A percentile compares a stretch with the other conserved stretches of the same genome.
Conservation (phyloP, 2,797 vertebrate species). For the Lophotriccus pileatus region DNA sequence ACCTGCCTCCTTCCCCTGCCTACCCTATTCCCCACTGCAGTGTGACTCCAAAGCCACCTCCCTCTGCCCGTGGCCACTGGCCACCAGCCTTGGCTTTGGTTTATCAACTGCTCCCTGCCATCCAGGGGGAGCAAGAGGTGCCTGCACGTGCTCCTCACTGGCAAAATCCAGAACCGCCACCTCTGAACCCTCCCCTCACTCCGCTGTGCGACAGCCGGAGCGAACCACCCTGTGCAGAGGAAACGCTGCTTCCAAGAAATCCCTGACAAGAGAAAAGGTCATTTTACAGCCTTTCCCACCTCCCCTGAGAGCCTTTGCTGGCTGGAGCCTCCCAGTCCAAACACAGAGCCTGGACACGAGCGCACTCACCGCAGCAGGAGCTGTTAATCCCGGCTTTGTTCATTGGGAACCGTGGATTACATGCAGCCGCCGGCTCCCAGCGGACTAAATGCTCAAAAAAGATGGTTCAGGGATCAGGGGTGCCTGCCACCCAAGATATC, state of each 20-base stretch:
- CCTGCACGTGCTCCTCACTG: accelerated
- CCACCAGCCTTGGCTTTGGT: not conserved
- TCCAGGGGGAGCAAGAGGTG: accelerated
- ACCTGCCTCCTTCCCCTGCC: not conserved
- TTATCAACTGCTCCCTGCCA: accelerated
- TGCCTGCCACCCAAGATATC: not conserved
- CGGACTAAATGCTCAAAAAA: not conserved
- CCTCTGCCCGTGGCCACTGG: not conserved
- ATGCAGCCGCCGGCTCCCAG: no score
- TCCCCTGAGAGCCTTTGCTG: not conserved
- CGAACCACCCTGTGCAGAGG: not conserved
- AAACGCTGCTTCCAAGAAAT: not conserved
- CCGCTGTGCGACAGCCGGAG: not conserved
- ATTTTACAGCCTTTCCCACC: not conserved
- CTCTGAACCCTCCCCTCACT: not conserved
- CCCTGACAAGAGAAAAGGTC: not conserved
- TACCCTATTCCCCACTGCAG: not conserved
- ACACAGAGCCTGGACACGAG: not conserved
- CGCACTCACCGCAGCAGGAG: constrained; percentile 48
- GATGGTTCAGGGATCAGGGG: not conserved
- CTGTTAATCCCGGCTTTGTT: constrained; percentile 43
- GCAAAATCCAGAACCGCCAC: not conserved
- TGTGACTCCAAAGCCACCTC: not conserved
- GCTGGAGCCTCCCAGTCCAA: not conserved
- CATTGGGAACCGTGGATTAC: constrained; percentile 29